phyloP scores from a whole-genome alignment of 2,797 vertebrate genomes.

The Notoglanidium macrostoma region DNA sequence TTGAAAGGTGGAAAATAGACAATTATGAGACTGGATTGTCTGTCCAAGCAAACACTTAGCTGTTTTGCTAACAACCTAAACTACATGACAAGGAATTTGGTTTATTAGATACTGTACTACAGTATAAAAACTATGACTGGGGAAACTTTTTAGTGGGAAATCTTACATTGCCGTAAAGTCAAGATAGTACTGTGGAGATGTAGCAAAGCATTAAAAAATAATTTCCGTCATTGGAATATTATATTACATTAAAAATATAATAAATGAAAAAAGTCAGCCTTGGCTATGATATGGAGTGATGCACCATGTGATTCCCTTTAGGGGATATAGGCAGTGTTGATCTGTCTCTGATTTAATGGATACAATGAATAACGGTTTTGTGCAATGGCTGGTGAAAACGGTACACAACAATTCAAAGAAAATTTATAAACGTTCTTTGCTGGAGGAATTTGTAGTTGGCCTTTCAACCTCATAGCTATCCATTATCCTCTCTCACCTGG shows the following conservation, averaged over 20 bases:
- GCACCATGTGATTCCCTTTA: constrained; percentile 50
- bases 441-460: constrained; percentile 60
- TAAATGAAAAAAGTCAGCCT: constrained; percentile 18
- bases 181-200: constrained; percentile 1
- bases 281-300: constrained; percentile 32
- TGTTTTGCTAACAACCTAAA: constrained; percentile 2
- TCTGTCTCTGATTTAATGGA: constrained; percentile 41
- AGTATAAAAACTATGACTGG: constrained; percentile 20
- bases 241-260: constrained; percentile 54
- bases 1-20: neutral
- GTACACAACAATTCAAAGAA: constrained; percentile 63
- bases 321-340: constrained; percentile 22
- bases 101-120: constrained; percentile 16
- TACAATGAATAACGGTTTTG: constrained; percentile 64
- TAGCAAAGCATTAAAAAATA: constrained; percentile 4
- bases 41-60: neutral
- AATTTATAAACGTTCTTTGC: constrained; percentile 63
- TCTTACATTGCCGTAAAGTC: neutral
- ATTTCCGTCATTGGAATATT: constrained; percentile 28
- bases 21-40: neutral
- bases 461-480: constrained; percentile 58
- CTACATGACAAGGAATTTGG: constrained; percentile 1
- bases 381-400: constrained; percentile 49
- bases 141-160: neutral
- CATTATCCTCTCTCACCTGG: constrained; percentile 15